Base-by-base conservation (phyloP, 2,797 vertebrate species). In the Tarsius wallacei region DNA sequence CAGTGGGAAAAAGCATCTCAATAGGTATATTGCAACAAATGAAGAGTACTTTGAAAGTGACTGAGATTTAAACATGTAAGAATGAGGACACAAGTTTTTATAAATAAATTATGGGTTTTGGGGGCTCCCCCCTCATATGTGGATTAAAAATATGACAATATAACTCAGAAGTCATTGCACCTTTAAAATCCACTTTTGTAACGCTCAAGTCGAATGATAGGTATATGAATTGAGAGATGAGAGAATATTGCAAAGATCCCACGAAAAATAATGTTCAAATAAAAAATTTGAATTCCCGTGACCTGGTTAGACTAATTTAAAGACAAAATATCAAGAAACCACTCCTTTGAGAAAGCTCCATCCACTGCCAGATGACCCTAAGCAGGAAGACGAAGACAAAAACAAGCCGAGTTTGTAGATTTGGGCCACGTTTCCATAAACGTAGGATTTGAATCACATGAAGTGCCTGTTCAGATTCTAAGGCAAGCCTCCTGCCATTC, bases 291-390 rank as follows among this genome's bases (percentile, higher is more conserved):
- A 88, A 93, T 97, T 88, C 85, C 66, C 93, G 85, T 87, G 49
- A 93, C 74, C 87, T 4, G 0, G 51, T 96, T 83, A 86, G 73
- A 85, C 31, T 92, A 95, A 96, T 76, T 94, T 94, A 85, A 96
- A 97, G 90, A 71, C 19, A 53, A 96, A 94, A 81, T 95, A 73
- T 95, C 76, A 94, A 93, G 77, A 95, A 90, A 86, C 13, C 53
- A 36, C 0, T 96, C 61, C 94, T 63, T 91, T 82, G 83, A 55
- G 63, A 90, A 24, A 87, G 88, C 55, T 88, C 19, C 28, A 73
- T 87, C 36, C 16, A 24, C 70, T 91, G 57, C 31, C 87, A 64
- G 68, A 11, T 90, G 53, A 93, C 36, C 66, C 68, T 33, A 19
- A 73, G 53, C 21, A 17, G 49, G 63, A 76, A 90, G 95, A 55